Evolutionary conservation across 2,888 invertebrate genomes (phyloP).

Genomic region (Heteropelma amictum): DNA sequence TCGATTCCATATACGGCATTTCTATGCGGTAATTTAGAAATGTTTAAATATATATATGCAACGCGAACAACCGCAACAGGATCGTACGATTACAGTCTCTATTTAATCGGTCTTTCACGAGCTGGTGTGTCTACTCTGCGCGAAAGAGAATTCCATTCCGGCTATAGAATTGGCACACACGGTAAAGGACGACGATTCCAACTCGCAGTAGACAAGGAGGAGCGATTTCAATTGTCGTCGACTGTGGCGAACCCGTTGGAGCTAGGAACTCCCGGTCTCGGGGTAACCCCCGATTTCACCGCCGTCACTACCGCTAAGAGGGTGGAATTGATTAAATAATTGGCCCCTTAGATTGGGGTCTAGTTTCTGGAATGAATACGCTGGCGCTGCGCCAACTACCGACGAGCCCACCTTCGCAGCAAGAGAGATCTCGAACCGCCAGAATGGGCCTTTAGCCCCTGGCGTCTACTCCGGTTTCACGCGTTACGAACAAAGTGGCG

Average conservation of each 20-base stretch:
- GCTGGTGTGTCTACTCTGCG: constrained; percentile 14
- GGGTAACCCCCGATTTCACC: constrained; percentile 42
- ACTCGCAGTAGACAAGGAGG: constrained; percentile 60
- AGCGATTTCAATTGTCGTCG: constrained; percentile 75
- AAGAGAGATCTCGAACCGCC: constrained; percentile 26
- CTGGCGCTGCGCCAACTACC: constrained; percentile 70
- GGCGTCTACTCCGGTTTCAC: constrained; percentile 54
- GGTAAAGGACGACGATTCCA: constrained; percentile 58
- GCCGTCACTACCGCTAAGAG: constrained; percentile 72
- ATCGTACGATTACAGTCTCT: constrained; percentile 50
- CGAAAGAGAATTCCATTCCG: constrained; percentile 57
- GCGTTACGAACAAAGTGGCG: constrained; percentile 66
- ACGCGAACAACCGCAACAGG: constrained; percentile 30
- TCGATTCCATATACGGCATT: too few species aligned
- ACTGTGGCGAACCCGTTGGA: constrained; percentile 47
- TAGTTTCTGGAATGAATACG: constrained; percentile 77
- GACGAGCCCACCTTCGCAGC: constrained; percentile 26
- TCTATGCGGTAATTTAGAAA: background rate
- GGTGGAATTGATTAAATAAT: constrained; percentile 78
- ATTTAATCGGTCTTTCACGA: constrained; percentile 49
- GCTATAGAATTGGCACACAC: constrained; percentile 53
- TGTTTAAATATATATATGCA: background rate
- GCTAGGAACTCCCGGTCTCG: constrained; percentile 21
- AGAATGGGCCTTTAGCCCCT: constrained; percentile 50
- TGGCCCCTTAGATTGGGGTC: constrained; percentile 76